Conservation (phyloP, 2,113 vertebrate species). For the Coreoperca whiteheadi region DNA sequence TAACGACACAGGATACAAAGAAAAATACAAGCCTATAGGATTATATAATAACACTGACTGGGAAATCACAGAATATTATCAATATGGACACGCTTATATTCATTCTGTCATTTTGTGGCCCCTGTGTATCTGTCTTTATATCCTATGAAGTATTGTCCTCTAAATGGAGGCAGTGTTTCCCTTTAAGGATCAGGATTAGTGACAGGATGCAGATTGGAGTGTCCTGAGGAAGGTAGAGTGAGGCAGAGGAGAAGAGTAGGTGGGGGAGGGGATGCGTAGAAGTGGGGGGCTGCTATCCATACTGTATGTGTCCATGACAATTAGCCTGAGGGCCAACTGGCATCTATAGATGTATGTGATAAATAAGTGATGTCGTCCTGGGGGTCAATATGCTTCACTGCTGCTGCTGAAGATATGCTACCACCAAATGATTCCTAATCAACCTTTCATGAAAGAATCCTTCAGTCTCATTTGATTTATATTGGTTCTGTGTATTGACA, state of each 20-base stretch:
- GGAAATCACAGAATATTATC: neutral
- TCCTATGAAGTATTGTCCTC: slow-evolving; percentile 13
- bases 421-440: neutral
- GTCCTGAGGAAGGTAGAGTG: slow-evolving; percentile 58
- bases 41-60: neutral
- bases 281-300: slow-evolving; percentile 53
- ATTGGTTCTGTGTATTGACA: neutral
- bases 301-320: slow-evolving; percentile 64
- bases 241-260: slow-evolving; percentile 25
- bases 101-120: neutral
- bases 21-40: neutral
- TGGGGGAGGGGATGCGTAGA: slow-evolving; percentile 59
- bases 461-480: neutral
- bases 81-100: neutral
- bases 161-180: slow-evolving; percentile 52
- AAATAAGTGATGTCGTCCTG: slow-evolving; percentile 64
- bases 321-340: slow-evolving; percentile 57
- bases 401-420: slow-evolving; percentile 2
- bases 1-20: neutral
- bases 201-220: slow-evolving; percentile 30
- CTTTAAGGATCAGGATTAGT: slow-evolving; percentile 85
- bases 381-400: slow-evolving; percentile 33
- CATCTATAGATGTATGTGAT: slow-evolving; percentile 40
- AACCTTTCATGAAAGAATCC: neutral
- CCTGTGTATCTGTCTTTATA: neutral